Percentiles rank a stretch among this genome's conserved stretches.
phyloP scores from a whole-genome alignment of 2,113 vertebrate genomes.

The Neolamprologus hecqui region DNA sequence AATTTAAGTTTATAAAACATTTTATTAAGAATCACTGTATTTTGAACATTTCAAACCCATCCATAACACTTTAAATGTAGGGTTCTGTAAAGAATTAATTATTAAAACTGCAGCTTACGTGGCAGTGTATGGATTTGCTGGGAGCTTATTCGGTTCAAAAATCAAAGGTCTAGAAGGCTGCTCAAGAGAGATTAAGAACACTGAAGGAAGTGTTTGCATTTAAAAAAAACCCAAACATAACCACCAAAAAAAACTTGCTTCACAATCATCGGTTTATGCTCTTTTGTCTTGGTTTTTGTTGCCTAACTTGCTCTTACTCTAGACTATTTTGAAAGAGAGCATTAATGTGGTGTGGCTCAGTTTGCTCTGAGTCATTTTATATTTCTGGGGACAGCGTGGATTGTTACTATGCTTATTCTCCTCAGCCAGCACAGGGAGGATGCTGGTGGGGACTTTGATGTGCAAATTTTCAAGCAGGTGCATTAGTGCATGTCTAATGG shows the following conservation, averaged over 20 bases:
- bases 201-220: background rate
- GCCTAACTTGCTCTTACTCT: background rate
- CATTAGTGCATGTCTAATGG: background rate
- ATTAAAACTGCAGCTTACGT: background rate
- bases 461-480: constrained; percentile 9
- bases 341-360: background rate
- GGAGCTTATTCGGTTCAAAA: background rate
- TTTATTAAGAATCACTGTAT: background rate
- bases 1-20: background rate
- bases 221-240: accelerated
- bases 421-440: background rate
- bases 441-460: background rate
- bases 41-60: background rate
- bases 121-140: background rate
- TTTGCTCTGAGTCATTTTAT: constrained; percentile 1
- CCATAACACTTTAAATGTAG: background rate
- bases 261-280: background rate
- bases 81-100: background rate
- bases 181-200: background rate
- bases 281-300: background rate
- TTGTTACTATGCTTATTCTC: background rate
- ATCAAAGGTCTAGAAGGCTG: background rate
- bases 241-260: background rate
- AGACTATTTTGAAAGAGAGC: background rate
- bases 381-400: background rate